phyloP scores from a whole-genome alignment of 1,140 invertebrate species.

The Drosophila paulistorum region DNA sequence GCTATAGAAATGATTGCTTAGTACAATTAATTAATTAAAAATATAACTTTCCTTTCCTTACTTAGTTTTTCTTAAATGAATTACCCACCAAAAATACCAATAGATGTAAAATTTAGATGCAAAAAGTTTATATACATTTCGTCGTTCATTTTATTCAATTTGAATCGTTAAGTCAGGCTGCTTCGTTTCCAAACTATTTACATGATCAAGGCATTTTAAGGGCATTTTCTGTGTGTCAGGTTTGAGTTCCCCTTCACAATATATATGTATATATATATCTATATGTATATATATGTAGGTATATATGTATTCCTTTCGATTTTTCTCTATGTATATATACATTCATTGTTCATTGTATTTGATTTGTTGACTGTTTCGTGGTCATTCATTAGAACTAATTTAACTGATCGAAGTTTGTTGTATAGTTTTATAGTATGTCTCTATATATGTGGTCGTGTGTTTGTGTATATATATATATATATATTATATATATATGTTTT shows the following conservation, averaged over 20 bases:
- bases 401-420: slow-evolving; percentile 49
- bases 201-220: slow-evolving; percentile 45
- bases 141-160: slow-evolving; percentile 48
- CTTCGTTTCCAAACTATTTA: slow-evolving; percentile 42
- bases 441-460: slow-evolving; percentile 51
- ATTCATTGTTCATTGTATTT: slow-evolving; percentile 48
- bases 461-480: slow-evolving; percentile 32
- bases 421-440: slow-evolving; percentile 32
- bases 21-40: no score
- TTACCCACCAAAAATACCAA: slow-evolving; percentile 16
- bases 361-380: slow-evolving; percentile 57
- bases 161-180: slow-evolving; percentile 35
- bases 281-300: slow-evolving; percentile 21
- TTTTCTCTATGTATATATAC: slow-evolving; percentile 22
- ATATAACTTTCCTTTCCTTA: no score
- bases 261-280: slow-evolving; percentile 14
- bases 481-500: slow-evolving; percentile 40
- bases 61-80: no score
- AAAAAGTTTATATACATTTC: slow-evolving; percentile 29
- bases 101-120: slow-evolving; percentile 27
- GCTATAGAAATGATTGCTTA: no score
- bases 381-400: slow-evolving; percentile 64
- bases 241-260: slow-evolving; percentile 1
- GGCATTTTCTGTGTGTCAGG: slow-evolving; percentile 48
- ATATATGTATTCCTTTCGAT: slow-evolving; percentile 31